A percentile compares a stretch with the other conserved stretches of the same genome.
Conservation (phyloP, 2,888 invertebrate genomes). For the Schrankia costaestrigalis region DNA sequence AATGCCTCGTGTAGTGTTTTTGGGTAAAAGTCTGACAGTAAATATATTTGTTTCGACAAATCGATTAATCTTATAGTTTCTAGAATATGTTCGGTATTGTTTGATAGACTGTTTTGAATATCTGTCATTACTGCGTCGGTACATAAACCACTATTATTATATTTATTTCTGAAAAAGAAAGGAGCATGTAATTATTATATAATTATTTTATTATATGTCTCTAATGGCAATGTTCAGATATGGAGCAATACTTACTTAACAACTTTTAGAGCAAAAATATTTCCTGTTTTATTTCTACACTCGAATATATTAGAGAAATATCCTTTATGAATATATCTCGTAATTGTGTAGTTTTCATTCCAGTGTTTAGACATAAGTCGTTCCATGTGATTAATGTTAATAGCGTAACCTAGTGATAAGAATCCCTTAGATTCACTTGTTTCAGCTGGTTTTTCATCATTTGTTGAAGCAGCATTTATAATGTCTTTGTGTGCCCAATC, state of each 20-base stretch:
- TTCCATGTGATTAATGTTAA: too few species aligned
- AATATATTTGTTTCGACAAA: slow-evolving; percentile 36
- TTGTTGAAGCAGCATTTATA: too few species aligned
- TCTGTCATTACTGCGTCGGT: slow-evolving; percentile 34
- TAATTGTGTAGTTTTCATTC: slow-evolving; percentile 24
- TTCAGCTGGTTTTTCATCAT: too few species aligned
- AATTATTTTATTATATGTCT: too few species aligned
- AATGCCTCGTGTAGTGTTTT: slow-evolving; percentile 42
- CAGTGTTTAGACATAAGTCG: slow-evolving; percentile 27
- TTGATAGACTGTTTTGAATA: slow-evolving; percentile 37
- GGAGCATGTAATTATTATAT: too few species aligned
- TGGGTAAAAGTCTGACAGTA: slow-evolving; percentile 54
- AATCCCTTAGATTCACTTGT: too few species aligned
- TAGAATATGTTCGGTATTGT: slow-evolving; percentile 33
- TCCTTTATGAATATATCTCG: slow-evolving; percentile 36
- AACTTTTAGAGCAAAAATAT: slow-evolving; percentile 42
- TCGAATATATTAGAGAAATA: slow-evolving; percentile 45
- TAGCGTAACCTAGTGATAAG: too few species aligned
- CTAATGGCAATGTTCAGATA: too few species aligned
- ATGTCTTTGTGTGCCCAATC: too few species aligned
- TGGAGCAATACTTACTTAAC: slow-evolving; percentile 36
- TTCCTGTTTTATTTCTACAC: slow-evolving; percentile 29
- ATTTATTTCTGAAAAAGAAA: slow-evolving; percentile 6
- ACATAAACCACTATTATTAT: not conserved
- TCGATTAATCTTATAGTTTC: slow-evolving; percentile 35